These are phyloP conservation scores for Hemitrygon akajei DNA, from an alignment of 2,797 vertebrate genomes.

Conservation along the genomic window DNA sequence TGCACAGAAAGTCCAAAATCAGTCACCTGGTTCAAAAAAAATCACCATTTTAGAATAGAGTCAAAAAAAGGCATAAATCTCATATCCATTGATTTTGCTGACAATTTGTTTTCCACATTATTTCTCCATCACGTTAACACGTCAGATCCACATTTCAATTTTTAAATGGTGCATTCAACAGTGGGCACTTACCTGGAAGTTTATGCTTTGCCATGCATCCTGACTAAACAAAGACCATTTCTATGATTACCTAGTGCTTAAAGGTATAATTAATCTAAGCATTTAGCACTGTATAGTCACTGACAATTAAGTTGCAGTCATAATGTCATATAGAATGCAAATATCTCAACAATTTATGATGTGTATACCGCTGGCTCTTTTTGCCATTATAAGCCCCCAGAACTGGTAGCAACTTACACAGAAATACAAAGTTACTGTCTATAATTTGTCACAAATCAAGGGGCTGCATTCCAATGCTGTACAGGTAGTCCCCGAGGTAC, in stretches of 20 bases:
- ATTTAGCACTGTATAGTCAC: not conserved
- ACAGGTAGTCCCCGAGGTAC: too few species aligned
- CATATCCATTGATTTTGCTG: not conserved
- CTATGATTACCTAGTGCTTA: not conserved
- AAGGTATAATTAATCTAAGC: not conserved
- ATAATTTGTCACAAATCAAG: too few species aligned
- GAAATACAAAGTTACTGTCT: too few species aligned
- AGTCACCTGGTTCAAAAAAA: constrained; percentile 60
- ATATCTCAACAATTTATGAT: not conserved
- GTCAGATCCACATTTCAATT: not conserved
- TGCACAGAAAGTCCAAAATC: constrained; percentile 79
- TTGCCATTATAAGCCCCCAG: too few species aligned
- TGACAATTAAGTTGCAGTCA: not conserved
- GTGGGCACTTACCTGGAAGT: not conserved
- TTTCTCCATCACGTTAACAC: not conserved
- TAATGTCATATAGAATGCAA: not conserved
- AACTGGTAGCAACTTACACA: too few species aligned
- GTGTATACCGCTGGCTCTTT: too few species aligned
- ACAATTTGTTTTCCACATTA: not conserved
- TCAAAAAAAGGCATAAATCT: constrained; percentile 17
- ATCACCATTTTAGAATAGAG: not conserved
- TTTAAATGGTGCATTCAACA: not conserved
- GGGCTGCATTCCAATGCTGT: too few species aligned
- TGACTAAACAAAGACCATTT: not conserved
- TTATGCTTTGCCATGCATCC: not conserved